Base-by-base conservation (phyloP, 2,113 vertebrate genomes). In the Dermatemys mawii region DNA sequence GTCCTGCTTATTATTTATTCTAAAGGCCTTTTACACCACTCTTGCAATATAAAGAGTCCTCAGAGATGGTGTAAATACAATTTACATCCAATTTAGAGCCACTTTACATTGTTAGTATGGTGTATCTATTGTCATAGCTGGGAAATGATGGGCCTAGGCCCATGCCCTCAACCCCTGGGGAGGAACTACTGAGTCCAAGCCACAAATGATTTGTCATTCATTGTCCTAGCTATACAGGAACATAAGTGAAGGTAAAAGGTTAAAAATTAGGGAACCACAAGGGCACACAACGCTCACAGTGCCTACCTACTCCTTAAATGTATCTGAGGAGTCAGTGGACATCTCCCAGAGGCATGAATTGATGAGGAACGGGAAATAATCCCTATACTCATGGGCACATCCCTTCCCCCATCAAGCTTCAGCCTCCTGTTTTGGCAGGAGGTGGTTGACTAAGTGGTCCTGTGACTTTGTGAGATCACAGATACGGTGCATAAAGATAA, bases 1-100 rank as follows among this genome's bases (percentile, higher is more conserved):
- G 13, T 13, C 4, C 55, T 17, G 53, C 67, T 90, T 38, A 90
- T 89, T 87, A 89, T 91, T 70, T 91, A 90, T 86, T 91, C 78
- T 54, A 84, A 89, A 92, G 87, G 38, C 11, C 21, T 86, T 95
- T 89, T 93, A 86, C 41, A 57, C 11, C 82, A 88, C 80, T 38
- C 63, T 93, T 88, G 91, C 80, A 89, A 92, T 63, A 88, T 85
- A 92, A 92, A 92, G 14, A 32, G 67, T 83, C 48, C 19, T 89
- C 94, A 87, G 93, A 14, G 63, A 67, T 13, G 63, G 35, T 38
- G 63, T n/a, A 67, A 38, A 67, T 60, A 14, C 57, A 60, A 60
- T 60, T 60, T 60, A 35, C 17, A 38, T 67, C 8, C 63, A 21
- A n/a, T 67, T 67, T 38, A 67, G 63, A 19, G 16, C 14, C 60